phyloP scores from a whole-genome alignment of 2,888 invertebrate genomes.

The Agrochola lota region DNA sequence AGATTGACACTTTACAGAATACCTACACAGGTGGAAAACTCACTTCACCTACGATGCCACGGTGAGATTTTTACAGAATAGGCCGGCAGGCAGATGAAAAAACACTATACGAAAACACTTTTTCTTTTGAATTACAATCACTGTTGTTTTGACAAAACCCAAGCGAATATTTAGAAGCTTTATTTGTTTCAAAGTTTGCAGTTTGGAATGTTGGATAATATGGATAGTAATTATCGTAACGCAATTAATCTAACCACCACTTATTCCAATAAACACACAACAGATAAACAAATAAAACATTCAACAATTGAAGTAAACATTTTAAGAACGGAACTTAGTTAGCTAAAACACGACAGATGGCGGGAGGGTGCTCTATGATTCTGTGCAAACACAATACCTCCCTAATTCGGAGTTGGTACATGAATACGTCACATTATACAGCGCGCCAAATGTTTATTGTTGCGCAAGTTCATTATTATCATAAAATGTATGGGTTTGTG shows the following conservation, averaged over 20 bases:
- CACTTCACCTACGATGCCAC: neutral
- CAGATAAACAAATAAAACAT: constrained; percentile 72
- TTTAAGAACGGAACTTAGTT: constrained; percentile 67
- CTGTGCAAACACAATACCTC: constrained; percentile 83
- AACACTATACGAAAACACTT: neutral
- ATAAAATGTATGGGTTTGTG: constrained; percentile 58
- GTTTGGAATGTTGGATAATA: neutral
- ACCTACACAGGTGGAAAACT: too few species aligned
- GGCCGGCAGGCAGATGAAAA: neutral
- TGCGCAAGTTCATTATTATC: constrained; percentile 80
- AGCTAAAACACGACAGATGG: constrained; percentile 85
- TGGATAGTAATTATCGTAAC: neutral
- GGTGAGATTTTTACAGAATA: neutral
- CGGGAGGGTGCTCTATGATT: constrained; percentile 72
- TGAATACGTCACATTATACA: constrained; percentile 82
- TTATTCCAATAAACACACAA: constrained; percentile 51
- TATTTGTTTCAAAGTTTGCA: neutral
- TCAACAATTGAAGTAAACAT: constrained; percentile 73
- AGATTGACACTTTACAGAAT: too few species aligned
- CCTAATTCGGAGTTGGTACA: constrained; percentile 81
- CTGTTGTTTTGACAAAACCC: neutral
- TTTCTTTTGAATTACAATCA: neutral
- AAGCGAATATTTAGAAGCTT: neutral
- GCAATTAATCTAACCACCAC: constrained; percentile 34
- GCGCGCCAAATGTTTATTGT: constrained; percentile 80